These are phyloP conservation scores for Charanyca ferruginea DNA, from an alignment of 2,888 invertebrate species.

Conservation along the genomic window DNA sequence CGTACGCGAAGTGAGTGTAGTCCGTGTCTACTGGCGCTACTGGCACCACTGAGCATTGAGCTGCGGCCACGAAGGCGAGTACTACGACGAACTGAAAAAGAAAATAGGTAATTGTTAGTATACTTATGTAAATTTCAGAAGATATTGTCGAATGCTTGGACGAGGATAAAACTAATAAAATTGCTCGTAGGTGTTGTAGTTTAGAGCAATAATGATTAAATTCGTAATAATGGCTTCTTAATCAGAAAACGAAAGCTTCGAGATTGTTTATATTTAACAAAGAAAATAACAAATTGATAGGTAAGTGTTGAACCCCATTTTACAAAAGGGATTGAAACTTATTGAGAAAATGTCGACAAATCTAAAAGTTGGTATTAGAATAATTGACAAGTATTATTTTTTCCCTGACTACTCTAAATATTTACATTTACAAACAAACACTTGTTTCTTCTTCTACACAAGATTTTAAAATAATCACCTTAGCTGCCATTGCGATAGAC, in stretches of 20 bases:
- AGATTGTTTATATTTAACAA: neutral
- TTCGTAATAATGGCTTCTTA: no score
- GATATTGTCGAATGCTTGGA: rapidly evolving
- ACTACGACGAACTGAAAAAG: constrained; percentile 84
- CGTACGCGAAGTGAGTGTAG: constrained; percentile 90
- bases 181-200: no score
- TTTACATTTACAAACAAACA: constrained; percentile 18
- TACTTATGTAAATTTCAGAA: no score
- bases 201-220: no score
- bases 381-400: neutral
- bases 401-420: neutral
- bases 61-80: constrained; percentile 82
- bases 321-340: no score
- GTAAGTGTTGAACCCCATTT: neutral
- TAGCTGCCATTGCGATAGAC: constrained; percentile 86
- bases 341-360: no score
- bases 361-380: no score
- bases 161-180: no score
- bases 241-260: no score
- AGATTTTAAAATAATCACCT: constrained; percentile 79
- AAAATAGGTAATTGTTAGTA: neutral
- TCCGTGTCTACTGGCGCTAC: constrained; percentile 89
- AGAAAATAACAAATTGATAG: neutral
- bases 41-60: constrained; percentile 87
- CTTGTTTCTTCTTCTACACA: constrained; percentile 66